phyloP scores from a whole-genome alignment of 2,797 vertebrate genomes.

The Onychomys arenicola region DNA sequence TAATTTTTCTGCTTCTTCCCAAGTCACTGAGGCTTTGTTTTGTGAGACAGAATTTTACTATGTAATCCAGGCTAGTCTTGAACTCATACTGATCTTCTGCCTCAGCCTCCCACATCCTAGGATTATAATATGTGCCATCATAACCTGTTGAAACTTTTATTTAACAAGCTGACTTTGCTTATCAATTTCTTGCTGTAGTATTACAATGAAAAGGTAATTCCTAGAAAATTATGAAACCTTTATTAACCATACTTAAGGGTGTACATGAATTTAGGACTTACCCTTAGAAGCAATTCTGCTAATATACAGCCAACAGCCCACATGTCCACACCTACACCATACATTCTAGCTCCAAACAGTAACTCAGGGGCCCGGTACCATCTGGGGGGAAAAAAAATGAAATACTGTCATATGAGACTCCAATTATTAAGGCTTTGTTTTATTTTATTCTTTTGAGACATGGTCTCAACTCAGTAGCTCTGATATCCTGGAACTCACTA shows the following conservation, averaged over 20 bases:
- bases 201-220: neutral
- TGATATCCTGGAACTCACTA: neutral
- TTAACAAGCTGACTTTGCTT: neutral
- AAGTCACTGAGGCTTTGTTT: neutral
- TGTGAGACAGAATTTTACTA: neutral
- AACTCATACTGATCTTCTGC: neutral
- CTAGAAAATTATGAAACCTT: neutral
- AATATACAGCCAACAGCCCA: conserved; percentile 99
- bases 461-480: neutral
- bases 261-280: conserved; percentile 84
- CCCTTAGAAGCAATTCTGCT: conserved; percentile 96
- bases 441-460: neutral
- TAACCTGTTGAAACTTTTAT: neutral
- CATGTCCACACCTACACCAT: conserved; percentile 98
- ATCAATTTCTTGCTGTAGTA: conserved; percentile 25
- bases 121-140: neutral
- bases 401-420: conserved; percentile 22
- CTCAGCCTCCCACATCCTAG: neutral
- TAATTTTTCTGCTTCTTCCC: neutral
- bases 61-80: neutral
- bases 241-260: neutral
- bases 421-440: conserved; percentile 28
- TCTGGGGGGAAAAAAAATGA: conserved; percentile 86
- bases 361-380: conserved; percentile 98
- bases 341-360: conserved; percentile 98